Evolutionary conservation across 2,888 invertebrate species (phyloP), one percentile per base, ranked within the genome.

Genomic region (Subacronicta megacephala): DNA sequence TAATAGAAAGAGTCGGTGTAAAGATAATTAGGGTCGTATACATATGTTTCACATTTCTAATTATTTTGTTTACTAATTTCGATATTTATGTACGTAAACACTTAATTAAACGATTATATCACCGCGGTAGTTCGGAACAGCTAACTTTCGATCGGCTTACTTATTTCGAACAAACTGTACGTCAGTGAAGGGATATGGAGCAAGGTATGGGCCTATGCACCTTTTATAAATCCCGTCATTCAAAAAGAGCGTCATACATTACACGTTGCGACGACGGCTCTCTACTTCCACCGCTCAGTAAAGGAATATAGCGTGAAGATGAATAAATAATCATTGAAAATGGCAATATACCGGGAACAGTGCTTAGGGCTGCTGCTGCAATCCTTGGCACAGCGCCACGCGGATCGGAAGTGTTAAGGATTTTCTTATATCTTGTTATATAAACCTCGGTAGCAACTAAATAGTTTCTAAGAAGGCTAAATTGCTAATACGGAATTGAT

Each of bases 391-490:
- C 51, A 23, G 35, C 52, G 75, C 72, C 72, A 72, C 49, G 62
- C 44, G 66, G 59, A 60, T 71, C 75, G 75, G 75, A 56, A 71
- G 72, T 72, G 62, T 65, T 71, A 59, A 60, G 58, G 49, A 62
- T 66, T 59, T 56, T 66, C 66, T 72, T 71, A 72, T 66, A 62
- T 66, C 41, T 46, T 42, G 58, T 62, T 71, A 72, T 71, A 62
- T 75, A 74, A 74, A 65, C 71, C 66, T 74, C 61, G 58, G 44
- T 70, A 55, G 51, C 58, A 47, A 58, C 46, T 59, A 68, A 55
- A 68, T 71, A 65, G 63, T 68, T 59, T 68, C 50, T 58, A 37
- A 37, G 57, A 50, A 40, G 26, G 42, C 46, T 13, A 31, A 31
- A 31, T 31, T 4, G 29, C 12, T 29, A 29, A 31, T 31, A 31